A percentile compares a stretch with the other conserved stretches of the same genome.
Conservation (phyloP, 2,797 vertebrate genomes). For the Sternarchorhynchus goeldii region DNA sequence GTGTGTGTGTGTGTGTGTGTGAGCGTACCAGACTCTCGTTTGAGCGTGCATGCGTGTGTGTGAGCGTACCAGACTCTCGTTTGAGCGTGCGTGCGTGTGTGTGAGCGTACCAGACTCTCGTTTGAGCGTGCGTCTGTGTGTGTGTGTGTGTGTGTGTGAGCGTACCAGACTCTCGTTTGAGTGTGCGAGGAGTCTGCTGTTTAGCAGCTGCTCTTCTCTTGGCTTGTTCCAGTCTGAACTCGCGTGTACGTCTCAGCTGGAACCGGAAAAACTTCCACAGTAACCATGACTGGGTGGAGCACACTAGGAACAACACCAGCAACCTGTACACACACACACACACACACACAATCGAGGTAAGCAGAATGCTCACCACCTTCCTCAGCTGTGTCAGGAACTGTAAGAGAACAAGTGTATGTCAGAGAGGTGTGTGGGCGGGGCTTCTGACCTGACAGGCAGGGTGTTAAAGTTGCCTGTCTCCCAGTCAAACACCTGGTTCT, state of each 20-base stretch:
- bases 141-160: not conserved
- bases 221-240: conserved; percentile 88
- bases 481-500: conserved; percentile 85
- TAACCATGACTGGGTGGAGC: conserved; percentile 92
- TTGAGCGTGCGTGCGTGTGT: conserved; percentile 72
- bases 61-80: conserved; percentile 84
- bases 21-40: not conserved
- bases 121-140: not conserved
- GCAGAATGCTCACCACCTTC: no score
- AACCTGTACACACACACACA: conserved; percentile 74
- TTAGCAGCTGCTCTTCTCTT: conserved; percentile 78
- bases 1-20: not conserved
- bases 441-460: conserved; percentile 83
- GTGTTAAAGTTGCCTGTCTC: conserved; percentile 94
- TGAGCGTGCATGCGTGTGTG: not conserved
- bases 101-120: no score
- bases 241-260: conserved; percentile 94
- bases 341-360: not conserved
- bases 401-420: not conserved
- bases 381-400: no score
- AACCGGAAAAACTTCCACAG: conserved; percentile 99
- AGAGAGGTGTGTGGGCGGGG: conserved; percentile 16
- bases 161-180: conserved; percentile 72
- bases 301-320: conserved; percentile 87
- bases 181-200: conserved; percentile 77